Evolutionary conservation across 1,140 invertebrate genomes (phyloP), one percentile per base, ranked within the genome.

Genomic region (Galleria mellonella): DNA sequence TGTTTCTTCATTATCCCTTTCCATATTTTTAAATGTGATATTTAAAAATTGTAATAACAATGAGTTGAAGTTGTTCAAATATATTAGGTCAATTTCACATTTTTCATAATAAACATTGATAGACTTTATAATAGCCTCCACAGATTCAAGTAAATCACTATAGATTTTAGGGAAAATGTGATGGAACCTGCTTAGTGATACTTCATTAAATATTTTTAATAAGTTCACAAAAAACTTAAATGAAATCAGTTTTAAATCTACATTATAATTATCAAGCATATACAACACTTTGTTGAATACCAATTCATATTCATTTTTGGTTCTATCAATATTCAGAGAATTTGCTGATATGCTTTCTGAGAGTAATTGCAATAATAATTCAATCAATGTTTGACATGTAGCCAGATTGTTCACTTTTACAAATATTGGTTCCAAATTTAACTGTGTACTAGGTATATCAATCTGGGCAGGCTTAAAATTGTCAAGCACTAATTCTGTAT

Each of bases 391-490:
- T 53, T 72, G 74, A 47, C 73, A 77, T 41, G 62, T 71, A 40
- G 60, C 47, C n/a, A 71, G 52, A 58, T 81, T 55, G 32, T 66
- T 59, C 0, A 87, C 55, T 44, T 51, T 47, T 4, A 87, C 73
- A 71, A 58, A 71, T 39, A 86, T 81, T 32, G 83, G 74, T 32
- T 77, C 74, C 44, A 89, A 75, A 58, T 88, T 77, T 9, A 90
- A 55, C 43, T 84, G 68, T 7, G 72, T 60, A 62, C 73, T 68
- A 33, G 85, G 72, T 43, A 87, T 78, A 32, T 72, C 48, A 42
- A 78, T 65, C 56, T 81, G 47, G 40, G 76, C 64, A 9, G 84
- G 72, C 37, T 66, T 62, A 62, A 89, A 89, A 42, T 86, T 68
- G 37, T 86, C 55, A 32, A 89, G 51, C 29, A 48, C 33, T 37